Conservation (phyloP, 2,113 vertebrate genomes). For the human (Homo sapiens) region GRCh38 chr2:173583001-173583500, state of each 20-base stretch:
- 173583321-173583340: not conserved
- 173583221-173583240: not conserved
- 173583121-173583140: not conserved
- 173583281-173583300: not conserved
- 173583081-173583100: not conserved
- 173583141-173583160: not conserved
- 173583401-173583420: not conserved
- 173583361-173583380: not conserved
- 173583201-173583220: not conserved
- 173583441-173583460: not conserved
- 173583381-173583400: not conserved
- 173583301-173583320: not conserved
- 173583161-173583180: not conserved
- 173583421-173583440: not conserved
- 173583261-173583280: not conserved
- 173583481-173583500: not conserved
- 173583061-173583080: conserved; percentile 5
- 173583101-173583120: not conserved
- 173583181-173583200: not conserved
- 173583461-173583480: not conserved
- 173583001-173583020: not conserved
- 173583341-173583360: not conserved
- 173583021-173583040: not conserved
- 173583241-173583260: not conserved
- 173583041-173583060: not conserved